phyloP scores from a whole-genome alignment of 2,888 invertebrate species.

The Trissonchulus sp. region DNA sequence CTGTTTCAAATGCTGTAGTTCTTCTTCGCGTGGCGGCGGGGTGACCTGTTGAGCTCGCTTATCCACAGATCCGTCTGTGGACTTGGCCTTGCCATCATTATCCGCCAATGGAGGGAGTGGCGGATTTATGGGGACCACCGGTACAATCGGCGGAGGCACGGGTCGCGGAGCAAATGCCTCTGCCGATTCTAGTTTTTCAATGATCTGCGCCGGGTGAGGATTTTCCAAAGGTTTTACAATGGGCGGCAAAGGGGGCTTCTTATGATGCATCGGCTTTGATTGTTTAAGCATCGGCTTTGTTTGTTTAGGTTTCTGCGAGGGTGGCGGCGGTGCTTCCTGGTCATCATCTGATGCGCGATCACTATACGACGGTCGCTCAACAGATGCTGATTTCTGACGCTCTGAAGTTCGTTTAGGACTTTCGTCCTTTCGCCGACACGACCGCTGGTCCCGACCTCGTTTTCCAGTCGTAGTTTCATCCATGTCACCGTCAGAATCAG shows the following conservation, averaged over 20 bases:
- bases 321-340: neutral
- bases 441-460: neutral
- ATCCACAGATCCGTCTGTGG: too few relatives aligned
- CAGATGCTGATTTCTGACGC: neutral
- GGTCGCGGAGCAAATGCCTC: neutral
- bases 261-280: neutral
- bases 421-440: neutral
- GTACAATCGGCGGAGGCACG: neutral
- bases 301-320: neutral
- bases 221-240: too few relatives aligned
- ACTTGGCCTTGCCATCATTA: too few relatives aligned
- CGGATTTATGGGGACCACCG: neutral
- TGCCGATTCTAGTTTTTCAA: too few relatives aligned
- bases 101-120: neutral
- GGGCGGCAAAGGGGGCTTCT: too few relatives aligned
- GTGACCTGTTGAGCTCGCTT: neutral
- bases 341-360: neutral
- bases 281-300: neutral
- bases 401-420: neutral
- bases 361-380: neutral
- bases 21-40: neutral
- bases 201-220: too few relatives aligned
- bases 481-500: too few relatives aligned
- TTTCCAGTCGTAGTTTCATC: neutral
- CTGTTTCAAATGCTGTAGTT: neutral